A percentile compares a stretch with the other conserved stretches of the same genome.
Conservation (phyloP, 2,888 invertebrate species). For the Odontocolon sp. region DNA sequence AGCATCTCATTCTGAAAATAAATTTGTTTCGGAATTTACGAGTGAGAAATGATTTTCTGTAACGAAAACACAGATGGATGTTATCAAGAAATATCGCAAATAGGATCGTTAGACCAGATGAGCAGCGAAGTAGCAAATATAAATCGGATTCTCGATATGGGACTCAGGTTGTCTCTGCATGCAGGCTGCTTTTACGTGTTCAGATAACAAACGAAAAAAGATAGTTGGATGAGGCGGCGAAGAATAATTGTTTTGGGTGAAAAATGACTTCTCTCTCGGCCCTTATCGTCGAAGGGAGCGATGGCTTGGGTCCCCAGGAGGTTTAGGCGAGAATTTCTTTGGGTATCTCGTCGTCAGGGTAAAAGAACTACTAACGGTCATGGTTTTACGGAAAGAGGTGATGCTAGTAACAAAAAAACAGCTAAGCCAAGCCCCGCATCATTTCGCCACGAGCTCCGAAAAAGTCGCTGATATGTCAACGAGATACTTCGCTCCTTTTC, state of each 20-base stretch:
- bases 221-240: slow-evolving; percentile 30
- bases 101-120: slow-evolving; percentile 33
- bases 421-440: slow-evolving; percentile 30
- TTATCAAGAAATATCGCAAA: background rate
- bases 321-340: slow-evolving; percentile 44
- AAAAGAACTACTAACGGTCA: slow-evolving; percentile 4
- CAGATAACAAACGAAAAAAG: slow-evolving; percentile 29
- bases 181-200: background rate
- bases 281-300: slow-evolving; percentile 42
- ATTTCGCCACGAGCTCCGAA: background rate
- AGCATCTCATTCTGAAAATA: slow-evolving; percentile 25
- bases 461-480: slow-evolving; percentile 30
- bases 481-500: background rate
- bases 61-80: background rate
- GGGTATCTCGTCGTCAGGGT: slow-evolving; percentile 28
- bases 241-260: slow-evolving; percentile 62
- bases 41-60: background rate
- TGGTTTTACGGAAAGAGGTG: background rate
- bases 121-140: background rate
- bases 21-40: slow-evolving; percentile 10
- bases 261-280: slow-evolving; percentile 48
- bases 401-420: slow-evolving; percentile 30
- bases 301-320: slow-evolving; percentile 38
- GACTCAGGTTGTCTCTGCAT: background rate
- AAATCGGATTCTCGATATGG: slow-evolving; percentile 6